Percentiles rank a stretch among this genome's conserved stretches.
Conservation (phyloP, 2,888 invertebrate genomes). For the Agonopterix alstromeriana region DNA sequence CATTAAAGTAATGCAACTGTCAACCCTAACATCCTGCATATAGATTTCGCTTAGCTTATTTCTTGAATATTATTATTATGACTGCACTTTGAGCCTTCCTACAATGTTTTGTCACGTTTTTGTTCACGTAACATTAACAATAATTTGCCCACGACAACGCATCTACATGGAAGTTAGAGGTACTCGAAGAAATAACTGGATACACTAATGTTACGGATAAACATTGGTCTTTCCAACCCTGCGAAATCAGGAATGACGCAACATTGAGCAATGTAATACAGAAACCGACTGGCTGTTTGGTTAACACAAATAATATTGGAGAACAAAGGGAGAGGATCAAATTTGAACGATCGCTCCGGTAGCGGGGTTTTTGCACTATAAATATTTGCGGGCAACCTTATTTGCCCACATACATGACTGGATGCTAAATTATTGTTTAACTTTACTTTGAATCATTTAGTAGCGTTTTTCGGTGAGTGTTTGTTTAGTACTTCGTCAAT, state of each 20-base stretch:
- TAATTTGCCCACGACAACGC: too few species aligned
- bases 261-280: conserved; percentile 16
- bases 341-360: conserved; percentile 4
- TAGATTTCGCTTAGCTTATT: too few species aligned
- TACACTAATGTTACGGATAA: too few species aligned
- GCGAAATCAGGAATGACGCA: conserved; percentile 20
- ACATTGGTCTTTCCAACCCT: too few species aligned
- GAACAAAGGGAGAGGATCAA: conserved; percentile 19
- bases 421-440: conserved; percentile 3
- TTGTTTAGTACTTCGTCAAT: neutral
- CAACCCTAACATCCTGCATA: too few species aligned
- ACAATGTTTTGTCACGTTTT: too few species aligned
- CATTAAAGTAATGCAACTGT: too few species aligned
- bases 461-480: neutral
- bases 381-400: conserved; percentile 6
- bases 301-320: conserved; percentile 25
- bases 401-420: conserved; percentile 4
- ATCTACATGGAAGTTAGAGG: too few species aligned
- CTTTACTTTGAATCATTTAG: neutral
- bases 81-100: too few species aligned
- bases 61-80: too few species aligned
- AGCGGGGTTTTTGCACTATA: conserved; percentile 5
- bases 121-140: too few species aligned
- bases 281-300: conserved; percentile 3
- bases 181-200: too few species aligned